These are phyloP conservation scores for Pitta sordida DNA, from an alignment of 2,113 vertebrate genomes.

Conservation along the genomic window DNA sequence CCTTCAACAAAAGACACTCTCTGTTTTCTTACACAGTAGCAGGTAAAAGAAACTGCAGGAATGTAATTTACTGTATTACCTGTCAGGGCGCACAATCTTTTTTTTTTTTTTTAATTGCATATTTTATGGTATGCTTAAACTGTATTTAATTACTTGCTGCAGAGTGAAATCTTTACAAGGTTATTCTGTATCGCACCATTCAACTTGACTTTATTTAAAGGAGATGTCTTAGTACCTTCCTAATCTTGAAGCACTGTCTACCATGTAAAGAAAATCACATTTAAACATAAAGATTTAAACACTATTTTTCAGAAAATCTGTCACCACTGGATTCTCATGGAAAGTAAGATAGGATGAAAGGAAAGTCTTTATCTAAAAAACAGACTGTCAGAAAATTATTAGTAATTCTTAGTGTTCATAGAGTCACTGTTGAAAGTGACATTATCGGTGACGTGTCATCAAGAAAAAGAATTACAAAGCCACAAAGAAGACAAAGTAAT, in stretches of 20 bases:
- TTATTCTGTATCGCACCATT: not conserved
- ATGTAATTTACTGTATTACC: not conserved
- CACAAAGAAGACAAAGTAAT: conserved; percentile 62
- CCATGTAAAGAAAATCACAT: not conserved
- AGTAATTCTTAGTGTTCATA: conserved; percentile 42
- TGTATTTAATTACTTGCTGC: conserved; percentile 11
- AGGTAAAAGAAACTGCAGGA: not conserved
- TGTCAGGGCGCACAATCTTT: not conserved
- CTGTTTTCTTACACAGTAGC: not conserved
- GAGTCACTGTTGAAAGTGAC: conserved; percentile 60
- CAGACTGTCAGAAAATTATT: conserved; percentile 53
- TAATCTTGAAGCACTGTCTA: conserved; percentile 19
- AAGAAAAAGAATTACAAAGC: conserved; percentile 50
- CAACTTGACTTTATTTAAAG: conserved; percentile 7
- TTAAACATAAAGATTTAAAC: conserved; percentile 20
- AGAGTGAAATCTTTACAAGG: not conserved
- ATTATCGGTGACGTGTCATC: conserved; percentile 60
- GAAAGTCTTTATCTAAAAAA: conserved; percentile 16
- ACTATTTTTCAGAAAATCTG: conserved; percentile 34
- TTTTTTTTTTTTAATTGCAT: not conserved
- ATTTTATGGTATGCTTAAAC: conserved; percentile 9
- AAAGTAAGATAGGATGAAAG: not conserved
- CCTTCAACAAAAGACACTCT: not conserved
- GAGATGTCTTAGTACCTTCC: not conserved
- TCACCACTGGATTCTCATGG: not conserved